Evolutionary conservation across 2,888 invertebrate genomes (phyloP), one percentile per base, ranked within the genome.

Genomic region (Micoletzkya japonica): DNA sequence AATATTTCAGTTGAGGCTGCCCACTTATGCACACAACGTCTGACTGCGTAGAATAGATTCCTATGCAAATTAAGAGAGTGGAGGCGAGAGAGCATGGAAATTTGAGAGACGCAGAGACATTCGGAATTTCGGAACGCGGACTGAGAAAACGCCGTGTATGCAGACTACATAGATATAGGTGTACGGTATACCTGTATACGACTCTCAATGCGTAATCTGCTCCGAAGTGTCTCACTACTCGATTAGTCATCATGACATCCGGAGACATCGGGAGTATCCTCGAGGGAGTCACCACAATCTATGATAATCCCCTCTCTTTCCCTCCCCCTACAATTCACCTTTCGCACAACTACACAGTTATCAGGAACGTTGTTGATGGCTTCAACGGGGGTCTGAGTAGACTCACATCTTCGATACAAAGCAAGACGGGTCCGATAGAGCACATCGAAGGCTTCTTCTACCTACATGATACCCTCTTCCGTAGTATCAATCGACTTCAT

Each of bases 171-270:
- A 28, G 7, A 7, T 14, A 26, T 14, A 26, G 6, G 7, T 10
- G 44, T 50, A n/a, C 54, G 32, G 17, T 54, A 57, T 17, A 71
- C 57, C n/a, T 34, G 26, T 49, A 73, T 30, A 68, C 68, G 24
- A 68, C 32, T 57, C 68, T 57, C 26, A 83, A 64, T 0, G 83
- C 82, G 64, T 77, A 71, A 24, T 83, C 82, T 10, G 78, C 74
- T 7, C 82, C 82, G 56, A 81, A 82, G 30, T 77, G 49, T 17
- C 83, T 71, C 39, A 83, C 75, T 4, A 81, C 78, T 50, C 83
- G 75, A 72, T 83, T 83, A n/a, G 76, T 71, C 81, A 83, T 80
- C 82, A 83, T 81, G n/a, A 82, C 81, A 70, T 82, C 82, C 4
- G 81, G 79, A 50, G 80, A 71, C 77, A 79, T 76, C 10, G 80